Evolutionary conservation across 2,888 invertebrate genomes (phyloP).

Genomic region (Ecdyonurus torrentis): DNA sequence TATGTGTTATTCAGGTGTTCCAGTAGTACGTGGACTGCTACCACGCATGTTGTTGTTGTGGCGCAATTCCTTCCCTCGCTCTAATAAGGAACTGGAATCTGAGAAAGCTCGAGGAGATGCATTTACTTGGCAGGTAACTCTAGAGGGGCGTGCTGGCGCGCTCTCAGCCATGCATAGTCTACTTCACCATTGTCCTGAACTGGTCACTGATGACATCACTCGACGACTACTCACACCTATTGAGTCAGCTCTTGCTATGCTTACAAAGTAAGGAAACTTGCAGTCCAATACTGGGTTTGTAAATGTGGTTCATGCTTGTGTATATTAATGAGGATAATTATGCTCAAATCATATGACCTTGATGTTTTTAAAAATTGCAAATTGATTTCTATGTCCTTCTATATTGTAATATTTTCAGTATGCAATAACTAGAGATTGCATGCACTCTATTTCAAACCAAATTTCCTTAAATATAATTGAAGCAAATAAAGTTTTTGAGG

Average conservation of each 20-base stretch:
- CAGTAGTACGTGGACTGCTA: constrained; percentile 80
- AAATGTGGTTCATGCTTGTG: too few species aligned
- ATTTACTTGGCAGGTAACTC: constrained; percentile 97
- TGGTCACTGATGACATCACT: constrained; percentile 83
- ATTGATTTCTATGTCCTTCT: too few species aligned
- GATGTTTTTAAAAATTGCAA: too few species aligned
- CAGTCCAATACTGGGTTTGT: too few species aligned
- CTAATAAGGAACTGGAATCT: constrained; percentile 89
- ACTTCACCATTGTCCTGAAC: constrained; percentile 73
- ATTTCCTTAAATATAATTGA: too few species aligned
- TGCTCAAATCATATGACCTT: too few species aligned
- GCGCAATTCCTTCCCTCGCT: constrained; percentile 96
- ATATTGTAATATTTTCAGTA: too few species aligned
- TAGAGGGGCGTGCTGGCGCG: constrained; percentile 93
- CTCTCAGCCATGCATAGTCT: constrained; percentile 91
- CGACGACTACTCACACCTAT: constrained; percentile 77
- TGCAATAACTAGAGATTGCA: too few species aligned
- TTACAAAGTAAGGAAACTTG: constrained; percentile 82
- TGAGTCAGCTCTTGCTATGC: constrained; percentile 88
- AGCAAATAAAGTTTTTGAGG: too few species aligned
- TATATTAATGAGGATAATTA: too few species aligned
- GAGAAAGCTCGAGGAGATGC: constrained; percentile 93
- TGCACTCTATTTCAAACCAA: too few species aligned
- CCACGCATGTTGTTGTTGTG: constrained; percentile 88
- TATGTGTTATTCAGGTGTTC: constrained; percentile 41